Base-by-base conservation (phyloP, 1,140 invertebrate genomes). In the Oryctes rhinoceros region DNA sequence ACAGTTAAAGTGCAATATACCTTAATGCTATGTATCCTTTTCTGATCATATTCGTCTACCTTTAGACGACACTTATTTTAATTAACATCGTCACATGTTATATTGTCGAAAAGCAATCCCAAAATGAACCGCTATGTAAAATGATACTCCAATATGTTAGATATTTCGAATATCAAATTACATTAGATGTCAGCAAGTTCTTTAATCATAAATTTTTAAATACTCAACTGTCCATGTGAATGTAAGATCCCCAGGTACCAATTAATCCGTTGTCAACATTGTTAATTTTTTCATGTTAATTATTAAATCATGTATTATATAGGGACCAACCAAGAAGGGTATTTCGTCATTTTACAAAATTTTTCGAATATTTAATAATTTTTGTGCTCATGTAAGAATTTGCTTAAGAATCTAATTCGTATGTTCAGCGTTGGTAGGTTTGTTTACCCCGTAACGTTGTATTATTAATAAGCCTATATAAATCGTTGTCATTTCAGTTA, bases 111-210 rank as follows among this genome's bases (percentile, higher is more conserved):
- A 71, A 35, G 65, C 35, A 71, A 71, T 71, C 37, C 24, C 20
- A 24, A 37, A 37, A 35, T 71, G 30, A 71, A 24, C 20, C 24
- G 6, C 11, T 71, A 15, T 35, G 35, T 37, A 71, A 30, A 18
- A 24, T 71, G 65, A 37, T 35, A 71, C 35, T 35, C 35, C 24
- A 11, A 18, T 13, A 35, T 24, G 35, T 71, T 71, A 24, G 18
- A 71, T 71, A 30, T 59, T 71, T 30, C 20, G 65, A 71, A 37
- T 71, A 71, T 71, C 65, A 71, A 71, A 71, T 71, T 71, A 71
- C 65, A 35, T 71, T 35, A 71, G 11, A 30, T 71, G 65, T 71
- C 65, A 71, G 20, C 65, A 71, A 71, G 65, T 71, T 71, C 20
- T 71, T 37, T 24, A 37, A 71, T 71, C 65, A 37, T 71, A 71